These are phyloP conservation scores for Catharus fuscescens DNA, from an alignment of 2,113 vertebrate species.

Conservation along the genomic window DNA sequence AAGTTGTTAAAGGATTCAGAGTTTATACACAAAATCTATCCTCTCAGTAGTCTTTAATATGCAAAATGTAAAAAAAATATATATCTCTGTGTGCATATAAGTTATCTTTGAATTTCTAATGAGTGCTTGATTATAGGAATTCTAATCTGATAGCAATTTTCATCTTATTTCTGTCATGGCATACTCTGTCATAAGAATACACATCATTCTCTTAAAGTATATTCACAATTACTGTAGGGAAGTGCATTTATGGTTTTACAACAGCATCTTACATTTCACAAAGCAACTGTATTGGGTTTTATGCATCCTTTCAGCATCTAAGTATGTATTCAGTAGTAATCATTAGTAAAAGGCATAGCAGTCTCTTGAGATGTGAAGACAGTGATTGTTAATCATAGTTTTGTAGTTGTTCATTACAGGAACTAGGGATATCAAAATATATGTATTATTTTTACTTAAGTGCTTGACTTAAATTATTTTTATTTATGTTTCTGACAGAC, in stretches of 20 bases:
- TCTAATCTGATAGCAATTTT: neutral
- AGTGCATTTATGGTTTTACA: neutral
- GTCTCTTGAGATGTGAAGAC: constrained; percentile 3
- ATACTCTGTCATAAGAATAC: neutral
- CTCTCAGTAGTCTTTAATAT: neutral
- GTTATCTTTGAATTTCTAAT: neutral
- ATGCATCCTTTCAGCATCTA: neutral
- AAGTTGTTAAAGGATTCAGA: neutral
- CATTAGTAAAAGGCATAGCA: neutral
- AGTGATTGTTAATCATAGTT: constrained; percentile 26
- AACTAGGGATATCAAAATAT: neutral
- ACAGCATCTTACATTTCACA: neutral
- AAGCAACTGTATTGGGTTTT: neutral
- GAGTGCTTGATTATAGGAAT: neutral
- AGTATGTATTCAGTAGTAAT: constrained; percentile 27
- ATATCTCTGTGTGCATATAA: neutral
- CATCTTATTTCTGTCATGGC: neutral
- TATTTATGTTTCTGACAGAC: neutral
- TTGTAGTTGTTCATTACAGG: neutral
- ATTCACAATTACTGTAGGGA: neutral
- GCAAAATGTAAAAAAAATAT: neutral
- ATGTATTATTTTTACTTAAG: constrained; percentile 26
- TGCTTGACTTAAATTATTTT: neutral
- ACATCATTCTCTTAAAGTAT: neutral
- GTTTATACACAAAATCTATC: neutral